These are phyloP conservation scores for Nezara viridula DNA, from an alignment of 2,888 invertebrate species.

Conservation along the genomic window DNA sequence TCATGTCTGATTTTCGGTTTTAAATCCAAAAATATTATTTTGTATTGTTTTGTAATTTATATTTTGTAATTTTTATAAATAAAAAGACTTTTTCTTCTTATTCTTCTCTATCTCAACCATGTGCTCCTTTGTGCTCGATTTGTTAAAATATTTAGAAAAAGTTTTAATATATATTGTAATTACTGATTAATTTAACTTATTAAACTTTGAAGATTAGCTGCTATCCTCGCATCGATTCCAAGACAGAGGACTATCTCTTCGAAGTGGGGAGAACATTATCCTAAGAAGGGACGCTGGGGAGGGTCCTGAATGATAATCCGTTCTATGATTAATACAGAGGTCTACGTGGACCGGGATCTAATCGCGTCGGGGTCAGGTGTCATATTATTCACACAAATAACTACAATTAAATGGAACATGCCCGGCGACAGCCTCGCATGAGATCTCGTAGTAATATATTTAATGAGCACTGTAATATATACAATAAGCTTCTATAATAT, in stretches of 20 bases:
- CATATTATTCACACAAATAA: constrained; percentile 41
- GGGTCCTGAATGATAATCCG: background rate
- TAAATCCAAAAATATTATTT: too few species aligned
- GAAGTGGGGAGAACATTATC: background rate
- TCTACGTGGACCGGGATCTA: background rate
- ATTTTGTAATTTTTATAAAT: too few species aligned
- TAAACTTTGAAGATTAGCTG: too few species aligned
- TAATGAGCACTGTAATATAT: constrained; percentile 8
- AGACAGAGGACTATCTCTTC: background rate
- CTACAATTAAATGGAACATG: background rate
- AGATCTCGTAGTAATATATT: background rate
- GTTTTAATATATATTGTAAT: too few species aligned
- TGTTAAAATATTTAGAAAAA: too few species aligned
- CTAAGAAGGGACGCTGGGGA: background rate
- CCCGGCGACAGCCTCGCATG: constrained; percentile 30
- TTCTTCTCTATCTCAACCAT: too few species aligned
- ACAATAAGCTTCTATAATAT: background rate
- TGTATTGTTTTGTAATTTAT: too few species aligned
- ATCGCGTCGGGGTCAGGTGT: background rate
- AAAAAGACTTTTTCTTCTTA: too few species aligned
- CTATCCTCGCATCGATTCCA: background rate
- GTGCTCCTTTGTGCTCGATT: too few species aligned
- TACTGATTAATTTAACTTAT: background rate
- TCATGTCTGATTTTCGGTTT: too few species aligned
- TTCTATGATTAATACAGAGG: constrained; percentile 25